These are phyloP conservation scores for Lipophrys pholis DNA, from an alignment of 2,113 vertebrate species.

Conservation along the genomic window DNA sequence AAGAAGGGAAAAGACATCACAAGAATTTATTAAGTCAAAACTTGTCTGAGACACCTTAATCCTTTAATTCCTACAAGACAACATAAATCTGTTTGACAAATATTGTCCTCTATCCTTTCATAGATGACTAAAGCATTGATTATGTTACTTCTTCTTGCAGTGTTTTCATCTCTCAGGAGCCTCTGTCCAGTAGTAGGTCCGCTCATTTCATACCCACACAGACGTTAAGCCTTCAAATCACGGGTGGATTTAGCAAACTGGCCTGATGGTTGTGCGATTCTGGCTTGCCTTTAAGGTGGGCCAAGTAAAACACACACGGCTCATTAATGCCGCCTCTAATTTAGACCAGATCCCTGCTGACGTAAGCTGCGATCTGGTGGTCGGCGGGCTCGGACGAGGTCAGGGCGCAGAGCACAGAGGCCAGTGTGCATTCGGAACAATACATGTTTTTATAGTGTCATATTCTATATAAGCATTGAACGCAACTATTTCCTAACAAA, in stretches of 20 bases:
- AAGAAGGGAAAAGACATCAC: too few species aligned
- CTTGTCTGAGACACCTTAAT: too few species aligned
- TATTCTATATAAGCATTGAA: neutral
- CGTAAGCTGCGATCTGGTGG: constrained; percentile 17
- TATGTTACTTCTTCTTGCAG: neutral
- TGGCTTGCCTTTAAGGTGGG: constrained; percentile 3
- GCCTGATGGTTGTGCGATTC: neutral
- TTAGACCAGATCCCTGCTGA: constrained; percentile 37
- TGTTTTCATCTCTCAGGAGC: constrained; percentile 1
- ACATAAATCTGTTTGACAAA: too few species aligned
- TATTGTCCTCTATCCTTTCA: too few species aligned
- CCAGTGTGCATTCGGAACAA: too few species aligned
- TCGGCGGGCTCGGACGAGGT: neutral
- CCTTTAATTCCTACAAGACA: too few species aligned
- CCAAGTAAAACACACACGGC: constrained; percentile 3
- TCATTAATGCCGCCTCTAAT: constrained; percentile 19
- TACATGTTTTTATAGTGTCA: neutral
- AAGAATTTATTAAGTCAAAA: too few species aligned
- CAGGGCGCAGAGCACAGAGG: neutral
- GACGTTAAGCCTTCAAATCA: constrained; percentile 18
- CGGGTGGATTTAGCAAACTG: neutral
- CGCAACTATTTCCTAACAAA: neutral
- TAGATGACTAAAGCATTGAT: neutral
- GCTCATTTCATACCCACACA: constrained; percentile 4
- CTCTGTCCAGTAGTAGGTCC: neutral